Base-by-base conservation (phyloP, 2,888 invertebrate species). In the Agriopis leucophaearia region DNA sequence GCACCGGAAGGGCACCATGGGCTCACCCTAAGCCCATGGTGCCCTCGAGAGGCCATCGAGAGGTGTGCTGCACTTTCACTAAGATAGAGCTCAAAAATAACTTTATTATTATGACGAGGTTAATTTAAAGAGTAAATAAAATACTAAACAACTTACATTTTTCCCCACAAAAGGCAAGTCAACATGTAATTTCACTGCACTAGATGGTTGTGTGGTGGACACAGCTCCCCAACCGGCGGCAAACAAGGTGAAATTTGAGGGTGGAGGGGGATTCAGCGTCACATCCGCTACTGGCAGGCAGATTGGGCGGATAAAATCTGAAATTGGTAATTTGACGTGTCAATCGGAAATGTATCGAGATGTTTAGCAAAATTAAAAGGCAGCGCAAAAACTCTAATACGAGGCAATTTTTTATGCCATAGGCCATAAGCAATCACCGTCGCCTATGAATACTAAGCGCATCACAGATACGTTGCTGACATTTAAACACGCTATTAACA, bases 171-270 rank as follows among this genome's bases (percentile, higher is more conserved):
- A 81, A 3, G 86, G 84, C 44, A 89, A 47, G 42, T 74, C 74
- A 0, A 85, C 80, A 38, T 83, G 79, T n/a, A 83, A 77, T 65
- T 88, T 89, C n/a, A 81, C 57, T n/a, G 78, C 69, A 71, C 85
- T 88, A 15, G 64, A 71, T 0, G 68, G 57, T 3, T 66, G 71
- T 71, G 86, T 80, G 27, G 79, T 78, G 66, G 91, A 90, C 15
- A 92, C 88, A 54, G 88, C 90, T 7, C 95, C 95, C 95, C 95
- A 95, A 0, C 95, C 95, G 8, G 94, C 91, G 1, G 93, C 82
- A 63, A 59, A 79, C 35, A 89, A 50, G 1, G 64, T 78, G 35
- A 80, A 70, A 8, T 76, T 70, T 0, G 9, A 8, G 0, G 81
- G 73, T 0, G 78, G 74, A 6, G 51, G 47, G n/a, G 55, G 55